Evolutionary conservation across 2,797 vertebrate species (phyloP), one percentile per base, ranked within the genome.

Genomic region (Choloepus didactylus): DNA sequence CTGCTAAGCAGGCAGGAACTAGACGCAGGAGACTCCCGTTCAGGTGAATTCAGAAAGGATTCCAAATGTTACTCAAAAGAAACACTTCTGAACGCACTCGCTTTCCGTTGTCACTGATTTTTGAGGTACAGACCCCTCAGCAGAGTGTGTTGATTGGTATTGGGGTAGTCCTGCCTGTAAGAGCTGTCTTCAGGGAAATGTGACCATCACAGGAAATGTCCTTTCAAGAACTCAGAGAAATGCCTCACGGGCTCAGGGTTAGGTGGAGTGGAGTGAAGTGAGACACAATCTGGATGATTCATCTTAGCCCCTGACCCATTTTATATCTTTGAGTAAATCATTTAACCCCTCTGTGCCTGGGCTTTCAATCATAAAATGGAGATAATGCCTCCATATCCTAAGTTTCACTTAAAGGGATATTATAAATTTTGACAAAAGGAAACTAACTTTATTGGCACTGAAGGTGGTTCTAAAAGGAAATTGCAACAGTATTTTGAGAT

Each of bases 181-280:
- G 72, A 60, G 12, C 83, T 51, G 75, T 59, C 56, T 90, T 19
- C 76, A 77, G 70, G 35, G 60, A 90, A 79, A 92, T 31, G 46
- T 75, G 62, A 66, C 89, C 80, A 38, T 95, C 90, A 72, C 0
- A 44, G 70, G 81, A 88, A 64, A 86, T 90, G 87, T 89, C 76
- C 89, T 85, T 85, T 90, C 51, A n/a, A 87, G 90, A 95, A 92
- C 86, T 88, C 44, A 27, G 46, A 83, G 85, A 87, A 88, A 70
- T 83, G 86, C 70, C 27, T 86, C 29, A 3, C 9, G 73, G 94
- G 46, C 19, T 62, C 82, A 51, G 82, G n/a, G 76, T 94, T 35
- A 77, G 81, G 73, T 44, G 56, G 64, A 49, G 51, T 73, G n/a
- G 0, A 64, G 41, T n/a, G 5, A 46, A 59, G n/a, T 66, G 59